Evolutionary conservation across 2,113 vertebrate genomes (phyloP), one percentile per base, ranked within the genome.

Genomic region (Sporophila hypoxantha): DNA sequence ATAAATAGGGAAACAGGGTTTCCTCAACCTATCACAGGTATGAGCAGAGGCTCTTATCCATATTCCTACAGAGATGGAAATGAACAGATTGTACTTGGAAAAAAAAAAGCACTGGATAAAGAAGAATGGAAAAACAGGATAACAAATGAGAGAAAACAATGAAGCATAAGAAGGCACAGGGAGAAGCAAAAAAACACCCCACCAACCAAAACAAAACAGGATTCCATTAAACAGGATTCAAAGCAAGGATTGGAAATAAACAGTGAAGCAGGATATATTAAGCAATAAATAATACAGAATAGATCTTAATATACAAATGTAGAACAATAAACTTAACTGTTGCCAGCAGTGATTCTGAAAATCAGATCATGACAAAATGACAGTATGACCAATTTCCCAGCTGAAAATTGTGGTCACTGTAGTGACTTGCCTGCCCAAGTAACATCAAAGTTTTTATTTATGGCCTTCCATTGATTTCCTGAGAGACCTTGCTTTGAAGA

Each of bases 21-120:
- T 52, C 6, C 27, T 16, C n/a, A 64, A 0, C 4, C 30, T 47
- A 17, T 17, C 26, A 53, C 27, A 57, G 5, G 1, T 18, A 12
- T 34, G 19, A 53, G 10, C 12, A 36, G 5, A 91, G 15, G 3
- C 15, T 16, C 8, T 68, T 46, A 30, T 41, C 62, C 3, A 4
- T 66, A 6, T 34, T 67, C 14, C 12, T 66, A 9, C 9, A 56
- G 22, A 64, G 34, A 42, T 7, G 10, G 52, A 71, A 86, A 41
- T 39, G 0, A 89, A 47, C 8, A 64, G 6, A 39, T 2, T 65
- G 5, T 8, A 19, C 12, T 55, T 64, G 34, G 30, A 32, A 10
- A 64, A 85, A 85, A 88, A 90, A 25, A 34, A 25, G 1, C 10
- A 30, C 5, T 6, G 8, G 5, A 21, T 25, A 42, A 60, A 65